Evolutionary conservation across 37 sponge, comb jelly and placozoan species (phyloP), one percentile per base, ranked within the genome.

Genomic region (Geodia barretti): DNA sequence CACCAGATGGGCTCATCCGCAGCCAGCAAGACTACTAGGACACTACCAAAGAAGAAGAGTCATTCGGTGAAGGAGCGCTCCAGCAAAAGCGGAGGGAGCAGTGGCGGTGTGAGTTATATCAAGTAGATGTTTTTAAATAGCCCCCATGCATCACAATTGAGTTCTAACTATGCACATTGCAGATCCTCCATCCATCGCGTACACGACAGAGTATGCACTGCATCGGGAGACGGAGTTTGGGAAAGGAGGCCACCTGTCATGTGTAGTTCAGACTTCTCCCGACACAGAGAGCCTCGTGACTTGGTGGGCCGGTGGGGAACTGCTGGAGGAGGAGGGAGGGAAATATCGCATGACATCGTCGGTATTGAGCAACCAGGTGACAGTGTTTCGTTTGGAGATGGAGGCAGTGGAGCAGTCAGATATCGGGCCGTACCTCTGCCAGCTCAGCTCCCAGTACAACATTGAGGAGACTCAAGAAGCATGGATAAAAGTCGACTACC

Each of bases 341-440:
- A 80, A 80, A 25, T 80, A 70, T 37, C 5, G 35, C 2, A 58
- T 35, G 24, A 39, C 42, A 3, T 19, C 54, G 1, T 26, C 25
- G 11, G 25, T 47, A 9, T n/a, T 69, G 4, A 36, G 0, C 20
- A 21, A n/a, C 21, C 39, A 70, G 7, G 72, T 31, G 24, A 69
- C 54, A 0, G 62, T 80, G 3, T 25, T 60, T 11, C 60, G 23
- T 3, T 36, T 80, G 21, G 20, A 31, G 1, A 31, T 80, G 25
- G 33, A 54, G 1, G 61, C 68, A 23, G 36, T 80, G 4, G 71
- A 80, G 71, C 72, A 59, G 28, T 34, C 71, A 25, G 81, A 80
- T 59, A 60, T 80, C 36, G 81, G 81, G 24, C 34, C 72, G n/a
- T 80, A 80, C 32, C 39, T 70, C 25, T 80, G 81, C 38, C 81